These are phyloP conservation scores for Oppia nitens DNA, from an alignment of 1,140 invertebrate species.

Conservation along the genomic window DNA sequence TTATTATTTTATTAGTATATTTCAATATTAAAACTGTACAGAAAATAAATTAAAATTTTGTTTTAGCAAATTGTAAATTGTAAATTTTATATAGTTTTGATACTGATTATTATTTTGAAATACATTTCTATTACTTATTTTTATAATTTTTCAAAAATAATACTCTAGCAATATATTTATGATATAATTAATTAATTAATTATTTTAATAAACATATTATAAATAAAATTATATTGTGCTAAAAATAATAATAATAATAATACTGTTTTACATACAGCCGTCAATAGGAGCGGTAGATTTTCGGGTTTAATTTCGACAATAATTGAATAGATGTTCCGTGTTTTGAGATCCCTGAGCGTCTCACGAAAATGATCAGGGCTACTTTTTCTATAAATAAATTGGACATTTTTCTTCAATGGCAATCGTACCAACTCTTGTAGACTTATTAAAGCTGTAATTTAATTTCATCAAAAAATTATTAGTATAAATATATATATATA, in stretches of 20 bases:
- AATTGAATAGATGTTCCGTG: slow-evolving; percentile 63
- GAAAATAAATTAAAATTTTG: no score
- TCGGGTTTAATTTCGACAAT: slow-evolving; percentile 63
- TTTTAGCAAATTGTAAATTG: no score
- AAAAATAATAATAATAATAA: neutral
- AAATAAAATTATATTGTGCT: neutral
- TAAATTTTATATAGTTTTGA: no score
- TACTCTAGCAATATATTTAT: no score
- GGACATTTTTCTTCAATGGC: slow-evolving; percentile 36
- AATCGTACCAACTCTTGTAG: slow-evolving; percentile 61
- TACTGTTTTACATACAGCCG: slow-evolving; percentile 46
- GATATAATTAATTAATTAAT: no score
- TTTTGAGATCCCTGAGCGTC: slow-evolving; percentile 55
- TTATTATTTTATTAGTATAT: no score
- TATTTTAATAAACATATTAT: neutral
- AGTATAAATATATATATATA: no score
- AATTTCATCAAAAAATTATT: no score
- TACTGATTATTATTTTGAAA: no score
- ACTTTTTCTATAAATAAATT: slow-evolving; percentile 66
- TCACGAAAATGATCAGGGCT: slow-evolving; percentile 53
- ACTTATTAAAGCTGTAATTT: slow-evolving; percentile 63
- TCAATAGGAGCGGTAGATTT: slow-evolving; percentile 54
- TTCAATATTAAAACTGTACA: no score
- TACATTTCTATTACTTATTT: no score
- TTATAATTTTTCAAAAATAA: neutral